Evolutionary conservation across 2,113 vertebrate species (phyloP).

Genomic region (Otus sunia): DNA sequence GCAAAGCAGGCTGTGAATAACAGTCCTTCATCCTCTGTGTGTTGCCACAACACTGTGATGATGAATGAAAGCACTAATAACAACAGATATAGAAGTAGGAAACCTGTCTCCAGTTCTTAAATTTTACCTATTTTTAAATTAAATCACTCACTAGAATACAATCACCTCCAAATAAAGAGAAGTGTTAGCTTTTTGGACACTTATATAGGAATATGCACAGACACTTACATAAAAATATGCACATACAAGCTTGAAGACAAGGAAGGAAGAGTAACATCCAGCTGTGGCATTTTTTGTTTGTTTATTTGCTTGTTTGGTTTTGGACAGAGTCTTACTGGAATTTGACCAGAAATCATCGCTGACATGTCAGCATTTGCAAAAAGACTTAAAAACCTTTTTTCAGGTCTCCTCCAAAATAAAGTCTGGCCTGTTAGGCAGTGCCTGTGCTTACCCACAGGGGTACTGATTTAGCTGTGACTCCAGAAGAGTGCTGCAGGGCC

Average conservation of each 20-base stretch:
- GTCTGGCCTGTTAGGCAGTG: not conserved
- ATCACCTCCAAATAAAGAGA: not conserved
- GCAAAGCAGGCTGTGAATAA: not conserved
- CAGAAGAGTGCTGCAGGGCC: not conserved
- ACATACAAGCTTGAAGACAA: not conserved
- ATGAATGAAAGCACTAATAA: not conserved
- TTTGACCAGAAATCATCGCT: not conserved
- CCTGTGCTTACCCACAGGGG: not conserved
- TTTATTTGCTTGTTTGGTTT: not conserved
- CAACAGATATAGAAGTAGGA: not conserved
- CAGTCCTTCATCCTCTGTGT: not conserved
- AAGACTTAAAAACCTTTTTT: not conserved
- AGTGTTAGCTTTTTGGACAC: not conserved
- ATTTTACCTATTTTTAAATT: not conserved
- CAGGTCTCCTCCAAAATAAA: not conserved
- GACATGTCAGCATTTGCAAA: not conserved
- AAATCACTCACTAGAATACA: not conserved
- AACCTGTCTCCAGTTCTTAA: not conserved
- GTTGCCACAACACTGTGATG: not conserved
- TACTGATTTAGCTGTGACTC: not conserved
- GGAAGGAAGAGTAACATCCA: not conserved
- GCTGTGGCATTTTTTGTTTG: not conserved
- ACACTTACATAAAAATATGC: not conserved
- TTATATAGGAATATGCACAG: not conserved
- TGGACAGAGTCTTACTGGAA: not conserved